Evolutionary conservation across 1,140 invertebrate species (phyloP).

Genomic region (Solen grandis): DNA sequence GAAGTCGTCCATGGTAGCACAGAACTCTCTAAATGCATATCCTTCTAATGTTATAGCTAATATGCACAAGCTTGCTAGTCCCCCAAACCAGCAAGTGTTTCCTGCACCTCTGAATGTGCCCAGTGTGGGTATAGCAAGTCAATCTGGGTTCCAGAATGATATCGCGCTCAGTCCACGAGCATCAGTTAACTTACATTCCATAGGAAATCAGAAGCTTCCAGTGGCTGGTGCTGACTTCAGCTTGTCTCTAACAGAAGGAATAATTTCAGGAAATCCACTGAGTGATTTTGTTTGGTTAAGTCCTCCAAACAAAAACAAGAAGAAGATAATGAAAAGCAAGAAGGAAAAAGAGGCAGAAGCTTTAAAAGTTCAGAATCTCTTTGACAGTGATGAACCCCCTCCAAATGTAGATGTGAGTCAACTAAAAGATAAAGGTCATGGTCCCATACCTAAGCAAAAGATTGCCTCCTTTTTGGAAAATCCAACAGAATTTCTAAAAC

Average conservation of each 20-base stretch:
- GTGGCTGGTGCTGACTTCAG: not conserved
- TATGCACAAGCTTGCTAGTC: constrained; percentile 50
- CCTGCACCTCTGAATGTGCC: constrained; percentile 9
- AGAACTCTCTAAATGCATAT: constrained; percentile 1
- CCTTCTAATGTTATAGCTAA: constrained; percentile 47
- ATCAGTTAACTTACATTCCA: constrained; percentile 10
- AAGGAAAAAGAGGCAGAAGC: constrained; percentile 63
- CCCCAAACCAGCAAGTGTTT: constrained; percentile 55
- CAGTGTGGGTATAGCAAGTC: not conserved
- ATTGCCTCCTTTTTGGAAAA: constrained; percentile 80
- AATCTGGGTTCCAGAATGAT: not conserved
- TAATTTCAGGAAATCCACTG: constrained; percentile 14
- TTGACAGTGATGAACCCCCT: constrained; percentile 70
- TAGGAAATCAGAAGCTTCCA: not conserved
- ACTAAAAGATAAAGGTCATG: constrained; percentile 64
- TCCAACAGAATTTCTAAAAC: constrained; percentile 89
- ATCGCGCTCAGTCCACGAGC: not conserved
- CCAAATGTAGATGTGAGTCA: constrained; percentile 72
- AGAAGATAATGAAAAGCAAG: constrained; percentile 54
- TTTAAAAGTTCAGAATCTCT: constrained; percentile 65
- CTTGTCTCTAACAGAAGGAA: not conserved
- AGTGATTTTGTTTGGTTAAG: constrained; percentile 58
- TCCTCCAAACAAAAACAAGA: constrained; percentile 47
- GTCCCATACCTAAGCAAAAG: constrained; percentile 64
- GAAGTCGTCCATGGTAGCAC: constrained; percentile 24